Conservation (phyloP, 2,888 invertebrate species). For the Loripinus fragilis region DNA sequence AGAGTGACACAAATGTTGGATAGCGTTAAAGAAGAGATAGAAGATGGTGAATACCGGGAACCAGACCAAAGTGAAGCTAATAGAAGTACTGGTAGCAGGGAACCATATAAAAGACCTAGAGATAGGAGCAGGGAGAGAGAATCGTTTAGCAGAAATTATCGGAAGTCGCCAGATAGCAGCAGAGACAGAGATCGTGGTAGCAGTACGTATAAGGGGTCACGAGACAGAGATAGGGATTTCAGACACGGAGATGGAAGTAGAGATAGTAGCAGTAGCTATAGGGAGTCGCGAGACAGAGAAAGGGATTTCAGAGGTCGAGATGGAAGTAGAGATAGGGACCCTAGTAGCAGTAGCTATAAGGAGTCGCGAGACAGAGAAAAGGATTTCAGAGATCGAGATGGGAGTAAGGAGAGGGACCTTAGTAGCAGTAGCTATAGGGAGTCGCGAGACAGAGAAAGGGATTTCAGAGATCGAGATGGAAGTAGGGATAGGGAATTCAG, state of each 20-base stretch:
- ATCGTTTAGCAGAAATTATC: too few species aligned
- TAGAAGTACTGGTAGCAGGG: not conserved
- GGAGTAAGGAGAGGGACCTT: not conserved
- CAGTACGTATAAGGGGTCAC: slow-evolving; percentile 19
- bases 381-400: not conserved
- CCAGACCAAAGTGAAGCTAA: not conserved
- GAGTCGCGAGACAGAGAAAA: slow-evolving; percentile 23
- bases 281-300: slow-evolving; percentile 25
- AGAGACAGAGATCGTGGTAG: slow-evolving; percentile 25
- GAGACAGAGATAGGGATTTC: slow-evolving; percentile 4
- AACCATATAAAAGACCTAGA: not conserved
- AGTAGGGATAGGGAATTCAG: not conserved
- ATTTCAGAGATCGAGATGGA: not conserved
- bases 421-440: slow-evolving; percentile 24
- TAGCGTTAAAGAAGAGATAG: slow-evolving; percentile 3
- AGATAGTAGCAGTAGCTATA: not conserved
- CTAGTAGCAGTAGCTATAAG: slow-evolving; percentile 14
- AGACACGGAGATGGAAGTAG: not conserved
- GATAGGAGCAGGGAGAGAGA: slow-evolving; percentile 21
- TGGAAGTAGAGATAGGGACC: not conserved
- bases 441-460: slow-evolving; percentile 8
- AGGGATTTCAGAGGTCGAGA: not conserved
- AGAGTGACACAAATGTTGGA: slow-evolving; percentile 3
- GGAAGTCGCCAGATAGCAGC: slow-evolving; percentile 28
- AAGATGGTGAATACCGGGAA: slow-evolving; percentile 6